Evolutionary conservation across 2,113 vertebrate species (phyloP), one percentile per base, ranked within the genome.

Genomic region (Pavo muticus): DNA sequence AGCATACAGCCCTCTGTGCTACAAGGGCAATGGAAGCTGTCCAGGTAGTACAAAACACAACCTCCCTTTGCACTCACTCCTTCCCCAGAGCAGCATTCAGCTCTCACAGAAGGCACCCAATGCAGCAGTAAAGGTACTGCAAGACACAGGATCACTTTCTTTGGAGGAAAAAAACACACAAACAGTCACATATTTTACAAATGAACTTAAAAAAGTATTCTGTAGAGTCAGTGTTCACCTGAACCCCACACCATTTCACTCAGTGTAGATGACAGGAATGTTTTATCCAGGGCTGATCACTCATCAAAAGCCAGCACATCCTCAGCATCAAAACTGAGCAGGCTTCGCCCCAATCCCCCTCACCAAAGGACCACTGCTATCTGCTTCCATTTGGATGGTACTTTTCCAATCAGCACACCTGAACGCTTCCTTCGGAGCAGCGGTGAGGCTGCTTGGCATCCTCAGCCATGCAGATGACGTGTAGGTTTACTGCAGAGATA

Each of bases 1-100:
- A 4, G 12, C 6, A 0, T 0, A 5, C 37, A 44, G 2, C 13
- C 11, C 6, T 1, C 19, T 1, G 3, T 48, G 45, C 39, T 14
- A 37, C 2, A 27, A 27, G 76, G 48, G 59, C 57, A 13, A 6
- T 1, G 19, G 72, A 30, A 48, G 4, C 6, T 63, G 37, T 6
- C 35, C 17, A 23, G 42, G 61, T 19, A 81, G 23, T 1, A 17
- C 17, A 16, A 56, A 76, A 45, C 8, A 44, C 61, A 32, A 9
- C 54, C 35, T 30, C 30, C 23, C 72, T 37, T 3, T 45, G 78
- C 72, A n/a, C 45, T 8, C 1, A 0, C 39, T 82, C 44, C 75
- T 65, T 60, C 20, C 84, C 47, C 64, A 81, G 6, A 78, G 42
- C 61, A 42, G 11, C 65, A 35, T 9, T 8, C 3, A 2, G 10